Conservation (phyloP, 2,113 vertebrate genomes). For the Macrotis lagotis region DNA sequence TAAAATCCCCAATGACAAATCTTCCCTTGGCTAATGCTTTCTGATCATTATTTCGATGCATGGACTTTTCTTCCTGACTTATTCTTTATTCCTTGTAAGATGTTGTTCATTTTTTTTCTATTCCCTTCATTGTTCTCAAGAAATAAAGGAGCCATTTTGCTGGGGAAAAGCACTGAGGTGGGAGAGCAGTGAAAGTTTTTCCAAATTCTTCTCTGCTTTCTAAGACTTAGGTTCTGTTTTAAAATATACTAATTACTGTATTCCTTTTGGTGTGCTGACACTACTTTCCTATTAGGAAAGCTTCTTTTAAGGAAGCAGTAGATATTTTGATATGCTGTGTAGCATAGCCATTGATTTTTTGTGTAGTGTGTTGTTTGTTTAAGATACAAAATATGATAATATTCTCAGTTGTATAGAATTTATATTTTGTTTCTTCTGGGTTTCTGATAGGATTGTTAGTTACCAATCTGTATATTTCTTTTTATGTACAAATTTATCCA, state of each 20-base stretch:
- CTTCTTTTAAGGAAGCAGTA: constrained; percentile 48
- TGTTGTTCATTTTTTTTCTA: constrained; percentile 12
- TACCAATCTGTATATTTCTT: constrained; percentile 14
- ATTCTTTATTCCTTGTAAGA: constrained; percentile 38
- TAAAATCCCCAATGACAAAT: background rate
- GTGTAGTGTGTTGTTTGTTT: background rate
- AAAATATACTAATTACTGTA: background rate
- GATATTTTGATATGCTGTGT: constrained; percentile 32
- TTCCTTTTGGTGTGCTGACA: constrained; percentile 44
- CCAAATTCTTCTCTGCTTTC: constrained; percentile 15
- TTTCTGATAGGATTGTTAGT: constrained; percentile 32
- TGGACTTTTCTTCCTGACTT: constrained; percentile 49
- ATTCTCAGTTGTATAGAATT: constrained; percentile 6
- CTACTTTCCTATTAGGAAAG: constrained; percentile 27
- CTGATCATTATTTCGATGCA: constrained; percentile 33
- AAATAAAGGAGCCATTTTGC: constrained; percentile 31
- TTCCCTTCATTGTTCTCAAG: constrained; percentile 2
- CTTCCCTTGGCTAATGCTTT: constrained; percentile 8
- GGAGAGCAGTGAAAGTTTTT: constrained; percentile 16
- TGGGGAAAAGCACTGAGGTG: background rate
- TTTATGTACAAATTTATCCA: constrained; percentile 6
- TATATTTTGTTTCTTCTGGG: constrained; percentile 17
- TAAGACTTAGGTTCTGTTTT: constrained; percentile 19
- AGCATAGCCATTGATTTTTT: background rate
- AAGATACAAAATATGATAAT: constrained; percentile 8